Evolutionary conservation across 35 echinoderm and acorn worm species (phyloP), one percentile per base, ranked within the genome.

Genomic region (Acanthaster planci): DNA sequence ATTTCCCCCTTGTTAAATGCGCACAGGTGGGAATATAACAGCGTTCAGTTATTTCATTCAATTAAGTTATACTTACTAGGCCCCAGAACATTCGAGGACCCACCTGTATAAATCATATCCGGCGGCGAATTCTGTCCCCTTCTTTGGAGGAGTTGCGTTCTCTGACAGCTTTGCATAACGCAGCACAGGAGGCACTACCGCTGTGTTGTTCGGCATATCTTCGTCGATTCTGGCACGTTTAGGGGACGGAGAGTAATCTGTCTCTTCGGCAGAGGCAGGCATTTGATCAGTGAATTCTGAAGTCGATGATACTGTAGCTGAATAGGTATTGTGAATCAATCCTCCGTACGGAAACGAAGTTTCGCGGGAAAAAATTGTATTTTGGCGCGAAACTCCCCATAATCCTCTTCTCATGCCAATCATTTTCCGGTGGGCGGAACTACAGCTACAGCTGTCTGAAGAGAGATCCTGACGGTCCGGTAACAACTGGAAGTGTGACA

Each of bases 81-180:
- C n/a, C n/a, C 1, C 2, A 68, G 32, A 52, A 16, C 17, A 81
- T 51, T 16, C 18, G 22, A 17, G 1, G 14, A 18, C 60, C 42
- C 50, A 93, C 91, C 91, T 93, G 67, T 56, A 80, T 72, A 93
- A 80, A 84, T 93, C 91, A 37, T 40, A 85, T 23, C 91, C 91
- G 17, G 91, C 91, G 7, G 91, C 80, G 3, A 84, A 76, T 18
- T 78, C 79, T 16, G 72, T 79, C 1, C 91, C 91, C 88, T 76
- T 67, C n/a, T 38, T 58, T 67, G 91, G 91, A 9, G 79, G 39
- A 17, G 37, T 32, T 8, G 91, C 91, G 39, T 79, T 52, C 0
- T 37, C 29, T 12, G 78, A 55, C 2, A 88, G 37, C 78, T 88
- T 93, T 6, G 27, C 26, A 39, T 84, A 93, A 27, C 37, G 47